These are phyloP conservation scores for Cephonodes hylas DNA, from an alignment of 2,888 invertebrate genomes.

Conservation along the genomic window DNA sequence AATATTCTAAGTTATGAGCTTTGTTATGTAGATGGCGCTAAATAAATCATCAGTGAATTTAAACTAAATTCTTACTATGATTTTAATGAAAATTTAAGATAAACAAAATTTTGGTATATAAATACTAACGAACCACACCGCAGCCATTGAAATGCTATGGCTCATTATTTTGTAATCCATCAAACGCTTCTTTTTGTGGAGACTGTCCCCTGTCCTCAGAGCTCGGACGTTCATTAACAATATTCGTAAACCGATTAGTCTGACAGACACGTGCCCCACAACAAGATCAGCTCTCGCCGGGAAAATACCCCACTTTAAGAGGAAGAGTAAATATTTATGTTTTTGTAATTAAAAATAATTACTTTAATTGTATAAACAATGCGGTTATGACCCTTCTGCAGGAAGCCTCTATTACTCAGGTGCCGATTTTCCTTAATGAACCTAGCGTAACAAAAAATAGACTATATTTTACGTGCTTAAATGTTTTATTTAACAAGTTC, in stretches of 20 bases:
- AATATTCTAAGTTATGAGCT: background rate
- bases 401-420: too few relatives aligned
- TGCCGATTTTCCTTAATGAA: too few relatives aligned
- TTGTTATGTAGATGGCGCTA: background rate
- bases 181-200: slow-evolving; percentile 28
- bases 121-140: background rate
- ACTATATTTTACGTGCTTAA: too few relatives aligned
- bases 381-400: too few relatives aligned
- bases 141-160: slow-evolving; percentile 2
- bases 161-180: slow-evolving; percentile 24
- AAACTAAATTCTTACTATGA: too few relatives aligned
- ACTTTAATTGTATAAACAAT: background rate
- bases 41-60: background rate
- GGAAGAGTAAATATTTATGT: background rate
- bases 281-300: background rate
- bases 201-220: slow-evolving; percentile 29
- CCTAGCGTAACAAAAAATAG: too few relatives aligned
- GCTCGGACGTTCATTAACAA: slow-evolving; percentile 38
- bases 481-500: too few relatives aligned
- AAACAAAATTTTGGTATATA: too few relatives aligned
- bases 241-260: slow-evolving; percentile 43
- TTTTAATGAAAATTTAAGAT: too few relatives aligned
- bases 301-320: background rate
- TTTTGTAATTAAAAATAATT: background rate
- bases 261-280: slow-evolving; percentile 15